Conservation (phyloP, 2,888 invertebrate species). For the Conistra vaccinii region DNA sequence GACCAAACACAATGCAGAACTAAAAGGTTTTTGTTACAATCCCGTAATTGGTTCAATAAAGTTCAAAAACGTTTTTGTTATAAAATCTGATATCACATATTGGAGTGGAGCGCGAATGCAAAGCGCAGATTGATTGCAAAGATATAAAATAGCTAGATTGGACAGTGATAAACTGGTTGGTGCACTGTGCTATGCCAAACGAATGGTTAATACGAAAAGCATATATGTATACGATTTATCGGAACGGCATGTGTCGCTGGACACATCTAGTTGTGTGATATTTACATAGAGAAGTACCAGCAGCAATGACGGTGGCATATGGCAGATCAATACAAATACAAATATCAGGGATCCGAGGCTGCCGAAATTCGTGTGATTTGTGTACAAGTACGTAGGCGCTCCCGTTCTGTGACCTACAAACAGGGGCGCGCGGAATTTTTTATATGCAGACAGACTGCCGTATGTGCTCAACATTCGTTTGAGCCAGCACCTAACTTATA, state of each 20-base stretch:
- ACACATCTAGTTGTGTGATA: conserved; percentile 47
- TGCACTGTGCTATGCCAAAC: conserved; percentile 28
- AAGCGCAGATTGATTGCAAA: conserved; percentile 57
- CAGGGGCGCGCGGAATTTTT: conserved; percentile 72
- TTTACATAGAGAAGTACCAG: conserved; percentile 42
- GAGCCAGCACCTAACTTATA: conserved; percentile 37
- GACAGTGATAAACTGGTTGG: conserved; percentile 44
- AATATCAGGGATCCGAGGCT: conserved; percentile 67
- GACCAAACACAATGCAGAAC: conserved; percentile 25
- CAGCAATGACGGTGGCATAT: conserved; percentile 64
- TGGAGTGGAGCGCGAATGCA: conserved; percentile 36
- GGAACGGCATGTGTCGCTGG: conserved; percentile 19
- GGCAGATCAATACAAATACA: conserved; percentile 75
- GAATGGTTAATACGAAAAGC: conserved; percentile 42
- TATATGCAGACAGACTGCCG: conserved; percentile 69
- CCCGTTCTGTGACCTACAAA: conserved; percentile 74
- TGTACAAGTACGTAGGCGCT: conserved; percentile 63
- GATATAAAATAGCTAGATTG: conserved; percentile 58
- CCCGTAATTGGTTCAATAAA: conserved; percentile 58
- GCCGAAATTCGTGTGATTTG: conserved; percentile 75
- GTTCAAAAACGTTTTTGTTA: conserved; percentile 56
- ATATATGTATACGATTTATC: conserved; percentile 31
- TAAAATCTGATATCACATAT: conserved; percentile 57
- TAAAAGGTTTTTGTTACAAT: conserved; percentile 42
- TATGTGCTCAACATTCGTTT: conserved; percentile 65